phyloP scores from a whole-genome alignment of 1,140 invertebrate genomes.

The Aplysia californica region DNA sequence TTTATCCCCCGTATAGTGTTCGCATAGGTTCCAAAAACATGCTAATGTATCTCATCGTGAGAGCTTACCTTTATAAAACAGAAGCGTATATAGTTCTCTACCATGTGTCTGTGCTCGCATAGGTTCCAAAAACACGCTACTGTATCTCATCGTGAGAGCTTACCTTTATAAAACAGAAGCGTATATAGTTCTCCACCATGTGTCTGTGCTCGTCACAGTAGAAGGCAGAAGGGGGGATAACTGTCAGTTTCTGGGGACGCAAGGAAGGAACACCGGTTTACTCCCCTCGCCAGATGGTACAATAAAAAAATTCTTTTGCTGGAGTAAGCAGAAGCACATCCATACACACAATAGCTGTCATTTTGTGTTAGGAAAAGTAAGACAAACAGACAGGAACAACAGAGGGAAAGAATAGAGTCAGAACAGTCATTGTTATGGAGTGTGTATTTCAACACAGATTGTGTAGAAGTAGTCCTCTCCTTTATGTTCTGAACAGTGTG shows the following conservation, averaged over 20 bases:
- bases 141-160: no score
- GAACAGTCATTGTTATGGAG: not conserved
- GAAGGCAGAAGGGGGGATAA: conserved; percentile 95
- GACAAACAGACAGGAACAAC: no score
- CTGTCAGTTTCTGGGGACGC: conserved; percentile 78
- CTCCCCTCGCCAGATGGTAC: not conserved
- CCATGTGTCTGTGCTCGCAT: conserved; percentile 76
- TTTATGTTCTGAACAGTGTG: no score
- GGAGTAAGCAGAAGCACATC: no score
- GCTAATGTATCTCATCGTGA: no score
- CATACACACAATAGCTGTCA: no score
- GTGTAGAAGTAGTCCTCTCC: no score
- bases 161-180: conserved; percentile 92
- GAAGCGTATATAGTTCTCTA: conserved; percentile 86
- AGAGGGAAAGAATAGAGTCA: not conserved
- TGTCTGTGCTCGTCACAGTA: conserved; percentile 86
- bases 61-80: conserved; percentile 88
- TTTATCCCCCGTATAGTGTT: not conserved
- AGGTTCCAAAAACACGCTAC: no score
- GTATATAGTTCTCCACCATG: conserved; percentile 87
- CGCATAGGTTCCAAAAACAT: no score
- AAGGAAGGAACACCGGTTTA: not conserved
- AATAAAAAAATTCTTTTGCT: no score
- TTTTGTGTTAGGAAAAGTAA: no score
- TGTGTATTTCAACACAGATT: not conserved